A percentile compares a stretch with the other conserved stretches of the same genome.
These are phyloP conservation scores for Centropus bengalensis DNA, from an alignment of 2,113 vertebrate genomes.

Conservation along the genomic window DNA sequence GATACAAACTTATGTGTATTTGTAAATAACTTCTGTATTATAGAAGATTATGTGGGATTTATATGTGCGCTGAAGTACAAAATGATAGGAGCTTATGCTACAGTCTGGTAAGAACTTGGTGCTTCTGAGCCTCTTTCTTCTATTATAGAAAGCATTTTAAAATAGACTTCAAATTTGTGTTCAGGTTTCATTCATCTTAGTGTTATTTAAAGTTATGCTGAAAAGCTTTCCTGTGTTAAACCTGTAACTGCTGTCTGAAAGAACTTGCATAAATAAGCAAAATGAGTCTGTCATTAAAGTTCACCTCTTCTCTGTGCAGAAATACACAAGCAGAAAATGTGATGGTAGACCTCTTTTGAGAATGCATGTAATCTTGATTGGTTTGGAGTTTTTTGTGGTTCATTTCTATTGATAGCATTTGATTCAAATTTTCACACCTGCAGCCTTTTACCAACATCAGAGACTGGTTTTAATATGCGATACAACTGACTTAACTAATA, in stretches of 20 bases:
- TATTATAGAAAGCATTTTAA: not conserved
- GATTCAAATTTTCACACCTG: not conserved
- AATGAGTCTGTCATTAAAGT: not conserved
- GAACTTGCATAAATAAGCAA: not conserved
- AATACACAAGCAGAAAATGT: not conserved
- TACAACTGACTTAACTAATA: not conserved
- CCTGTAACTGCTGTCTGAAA: not conserved
- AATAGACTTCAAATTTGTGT: not conserved
- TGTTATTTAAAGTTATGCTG: not conserved
- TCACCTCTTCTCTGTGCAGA: not conserved
- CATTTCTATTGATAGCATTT: not conserved
- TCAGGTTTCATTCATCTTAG: not conserved
- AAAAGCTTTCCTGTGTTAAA: not conserved
- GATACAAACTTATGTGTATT: not conserved
- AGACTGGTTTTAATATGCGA: not conserved
- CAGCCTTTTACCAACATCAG: not conserved
- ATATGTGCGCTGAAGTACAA: not conserved
- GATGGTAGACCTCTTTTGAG: not conserved
- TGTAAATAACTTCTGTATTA: not conserved
- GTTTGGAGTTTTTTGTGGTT: not conserved
- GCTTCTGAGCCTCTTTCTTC: not conserved
- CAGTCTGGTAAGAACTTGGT: not conserved
- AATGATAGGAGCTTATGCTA: not conserved
- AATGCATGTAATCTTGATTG: not conserved
- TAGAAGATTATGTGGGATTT: not conserved